phyloP scores from a whole-genome alignment of 2,888 invertebrate genomes.

The Lysandra coridon region DNA sequence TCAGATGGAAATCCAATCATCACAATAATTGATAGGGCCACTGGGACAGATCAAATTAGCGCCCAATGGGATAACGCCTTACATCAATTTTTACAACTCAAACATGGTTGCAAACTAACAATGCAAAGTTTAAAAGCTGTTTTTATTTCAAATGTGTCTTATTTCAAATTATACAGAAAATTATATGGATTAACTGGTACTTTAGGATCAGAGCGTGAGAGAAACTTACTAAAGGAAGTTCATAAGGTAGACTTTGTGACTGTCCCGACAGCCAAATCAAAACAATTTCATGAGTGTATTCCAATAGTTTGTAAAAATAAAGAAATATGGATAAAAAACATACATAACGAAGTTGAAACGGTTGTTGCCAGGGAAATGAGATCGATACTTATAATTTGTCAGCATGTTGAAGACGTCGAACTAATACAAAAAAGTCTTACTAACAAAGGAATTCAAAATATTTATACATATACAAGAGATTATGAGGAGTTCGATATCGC shows the following conservation, averaged over 20 bases:
- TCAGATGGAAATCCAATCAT: conserved; percentile 32
- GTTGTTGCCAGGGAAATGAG: not conserved
- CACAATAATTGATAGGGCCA: conserved; percentile 31
- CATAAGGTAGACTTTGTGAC: conserved; percentile 32
- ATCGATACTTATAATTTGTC: conserved; percentile 31
- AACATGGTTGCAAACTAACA: conserved; percentile 33
- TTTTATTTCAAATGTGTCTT: conserved; percentile 33
- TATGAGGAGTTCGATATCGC: conserved; percentile 30
- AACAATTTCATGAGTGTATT: conserved; percentile 27
- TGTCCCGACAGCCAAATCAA: conserved; percentile 28
- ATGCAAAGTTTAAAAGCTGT: conserved; percentile 33
- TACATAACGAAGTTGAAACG: conserved; percentile 23
- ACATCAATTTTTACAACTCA: conserved; percentile 34
- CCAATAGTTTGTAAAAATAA: conserved; percentile 30
- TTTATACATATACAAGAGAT: conserved; percentile 31
- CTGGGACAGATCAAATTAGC: conserved; percentile 31
- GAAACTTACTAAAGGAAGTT: conserved; percentile 32
- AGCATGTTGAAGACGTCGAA: conserved; percentile 29
- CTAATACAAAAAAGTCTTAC: conserved; percentile 8
- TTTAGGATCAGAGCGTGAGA: conserved; percentile 28
- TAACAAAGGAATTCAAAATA: conserved; percentile 11
- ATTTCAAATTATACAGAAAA: conserved; percentile 31
- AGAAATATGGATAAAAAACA: conserved; percentile 24
- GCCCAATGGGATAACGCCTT: conserved; percentile 32
- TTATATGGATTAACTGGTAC: conserved; percentile 32